A percentile compares a stretch with the other conserved stretches of the same genome.
Conservation (phyloP, 1,140 invertebrate genomes). For the Marisa cornuarietis region DNA sequence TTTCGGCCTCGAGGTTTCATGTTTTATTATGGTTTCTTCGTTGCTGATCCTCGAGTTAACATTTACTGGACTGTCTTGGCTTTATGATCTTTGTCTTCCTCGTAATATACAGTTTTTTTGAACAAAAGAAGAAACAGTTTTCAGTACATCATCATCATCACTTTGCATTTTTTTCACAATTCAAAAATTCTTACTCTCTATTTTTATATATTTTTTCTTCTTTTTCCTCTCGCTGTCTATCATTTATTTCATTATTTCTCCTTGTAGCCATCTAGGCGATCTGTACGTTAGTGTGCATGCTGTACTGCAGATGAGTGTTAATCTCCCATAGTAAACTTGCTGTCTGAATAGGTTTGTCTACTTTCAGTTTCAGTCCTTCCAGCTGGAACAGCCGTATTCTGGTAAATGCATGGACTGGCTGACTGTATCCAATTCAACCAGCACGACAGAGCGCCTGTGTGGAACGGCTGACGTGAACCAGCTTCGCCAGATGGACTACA, state of each 20-base stretch:
- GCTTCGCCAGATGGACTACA: background rate
- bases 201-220: background rate
- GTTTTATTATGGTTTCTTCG: too few relatives aligned
- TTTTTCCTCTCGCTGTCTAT: background rate
- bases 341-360: background rate
- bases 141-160: background rate
- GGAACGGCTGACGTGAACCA: constrained; percentile 11
- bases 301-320: too few relatives aligned
- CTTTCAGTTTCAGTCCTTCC: constrained; percentile 23
- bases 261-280: background rate
- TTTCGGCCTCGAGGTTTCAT: too few relatives aligned
- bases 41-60: too few relatives aligned
- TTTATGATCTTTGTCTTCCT: too few relatives aligned
- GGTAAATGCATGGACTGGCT: constrained; percentile 19
- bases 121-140: too few relatives aligned
- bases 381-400: constrained; percentile 17
- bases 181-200: background rate
- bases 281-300: background rate
- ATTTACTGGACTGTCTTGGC: too few relatives aligned
- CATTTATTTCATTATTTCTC: background rate
- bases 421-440: background rate
- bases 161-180: too few relatives aligned
- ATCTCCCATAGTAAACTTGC: too few relatives aligned
- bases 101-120: too few relatives aligned
- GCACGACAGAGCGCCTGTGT: background rate